Evolutionary conservation across 2,888 invertebrate genomes (phyloP).

Genomic region (Habroteleia sp.): DNA sequence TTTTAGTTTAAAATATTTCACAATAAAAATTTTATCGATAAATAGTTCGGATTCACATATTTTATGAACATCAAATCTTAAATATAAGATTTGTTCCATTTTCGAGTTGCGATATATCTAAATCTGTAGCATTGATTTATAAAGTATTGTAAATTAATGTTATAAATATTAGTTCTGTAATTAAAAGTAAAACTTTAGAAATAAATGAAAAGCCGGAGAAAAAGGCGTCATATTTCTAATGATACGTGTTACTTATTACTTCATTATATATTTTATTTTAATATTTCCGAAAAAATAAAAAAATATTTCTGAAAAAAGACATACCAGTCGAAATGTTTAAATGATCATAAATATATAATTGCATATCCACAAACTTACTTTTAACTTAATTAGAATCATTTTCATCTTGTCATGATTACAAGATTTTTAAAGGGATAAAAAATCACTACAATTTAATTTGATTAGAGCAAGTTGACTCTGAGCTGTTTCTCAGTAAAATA

Average conservation of each 20-base stretch:
- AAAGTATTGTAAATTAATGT: slow-evolving; percentile 10
- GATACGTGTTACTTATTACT: too few species aligned
- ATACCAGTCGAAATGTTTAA: slow-evolving; percentile 69
- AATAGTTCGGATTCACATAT: slow-evolving; percentile 12
- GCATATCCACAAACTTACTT: slow-evolving; percentile 29
- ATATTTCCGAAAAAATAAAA: background rate
- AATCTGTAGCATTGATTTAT: slow-evolving; percentile 1
- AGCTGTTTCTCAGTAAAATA: slow-evolving; percentile 60
- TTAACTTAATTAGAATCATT: slow-evolving; percentile 33
- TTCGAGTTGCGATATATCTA: slow-evolving; percentile 7
- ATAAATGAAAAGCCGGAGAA: too few species aligned
- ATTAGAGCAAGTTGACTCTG: slow-evolving; percentile 60
- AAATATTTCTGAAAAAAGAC: too few species aligned
- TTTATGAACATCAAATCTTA: slow-evolving; percentile 18
- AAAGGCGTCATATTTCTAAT: too few species aligned
- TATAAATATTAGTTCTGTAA: too few species aligned
- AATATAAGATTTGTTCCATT: slow-evolving; percentile 20
- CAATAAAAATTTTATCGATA: slow-evolving; percentile 21
- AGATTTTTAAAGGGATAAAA: slow-evolving; percentile 40
- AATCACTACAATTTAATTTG: slow-evolving; percentile 50
- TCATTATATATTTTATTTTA: background rate
- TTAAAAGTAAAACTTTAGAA: too few species aligned
- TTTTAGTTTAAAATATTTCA: slow-evolving; percentile 14
- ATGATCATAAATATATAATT: slow-evolving; percentile 63
- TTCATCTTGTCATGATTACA: slow-evolving; percentile 65